These are phyloP conservation scores for Scalopus aquaticus DNA, from an alignment of 2,113 vertebrate species.

Conservation along the genomic window DNA sequence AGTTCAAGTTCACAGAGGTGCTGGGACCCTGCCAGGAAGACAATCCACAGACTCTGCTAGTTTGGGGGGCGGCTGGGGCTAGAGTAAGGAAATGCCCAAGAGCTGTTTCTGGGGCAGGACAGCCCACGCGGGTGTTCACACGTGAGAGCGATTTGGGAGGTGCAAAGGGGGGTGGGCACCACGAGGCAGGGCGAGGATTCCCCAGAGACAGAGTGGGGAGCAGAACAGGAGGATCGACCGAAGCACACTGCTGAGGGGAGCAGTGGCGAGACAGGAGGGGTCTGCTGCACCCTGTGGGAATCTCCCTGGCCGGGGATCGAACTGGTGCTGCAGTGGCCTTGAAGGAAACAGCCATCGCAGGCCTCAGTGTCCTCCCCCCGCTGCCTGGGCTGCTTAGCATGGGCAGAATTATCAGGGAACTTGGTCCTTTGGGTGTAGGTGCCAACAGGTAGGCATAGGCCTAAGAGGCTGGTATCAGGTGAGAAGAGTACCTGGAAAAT, in stretches of 20 bases:
- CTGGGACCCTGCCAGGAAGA: neutral
- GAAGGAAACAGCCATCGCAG: neutral
- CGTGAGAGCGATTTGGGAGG: neutral
- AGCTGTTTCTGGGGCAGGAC: neutral
- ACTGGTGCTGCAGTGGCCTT: too few relatives aligned
- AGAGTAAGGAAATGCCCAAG: neutral
- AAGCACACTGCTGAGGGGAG: too few relatives aligned
- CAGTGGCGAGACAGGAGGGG: too few relatives aligned
- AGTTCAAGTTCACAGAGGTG: neutral
- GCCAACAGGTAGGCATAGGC: neutral
- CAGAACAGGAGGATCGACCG: too few relatives aligned
- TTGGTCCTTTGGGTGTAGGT: neutral
- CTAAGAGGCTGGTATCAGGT: neutral
- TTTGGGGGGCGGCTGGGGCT: neutral
- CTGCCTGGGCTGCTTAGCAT: neutral
- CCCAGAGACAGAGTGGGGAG: too few relatives aligned
- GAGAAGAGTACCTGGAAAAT: neutral
- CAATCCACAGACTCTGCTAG: neutral
- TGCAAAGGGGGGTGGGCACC: neutral
- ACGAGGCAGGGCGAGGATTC: too few relatives aligned
- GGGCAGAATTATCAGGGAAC: fast-evolving
- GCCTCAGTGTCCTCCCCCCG: neutral
- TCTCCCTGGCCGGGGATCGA: too few relatives aligned
- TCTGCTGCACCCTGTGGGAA: too few relatives aligned
- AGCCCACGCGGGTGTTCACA: neutral